These are phyloP conservation scores for Nycticebus coucang DNA, from an alignment of 2,113 vertebrate species.

Conservation along the genomic window DNA sequence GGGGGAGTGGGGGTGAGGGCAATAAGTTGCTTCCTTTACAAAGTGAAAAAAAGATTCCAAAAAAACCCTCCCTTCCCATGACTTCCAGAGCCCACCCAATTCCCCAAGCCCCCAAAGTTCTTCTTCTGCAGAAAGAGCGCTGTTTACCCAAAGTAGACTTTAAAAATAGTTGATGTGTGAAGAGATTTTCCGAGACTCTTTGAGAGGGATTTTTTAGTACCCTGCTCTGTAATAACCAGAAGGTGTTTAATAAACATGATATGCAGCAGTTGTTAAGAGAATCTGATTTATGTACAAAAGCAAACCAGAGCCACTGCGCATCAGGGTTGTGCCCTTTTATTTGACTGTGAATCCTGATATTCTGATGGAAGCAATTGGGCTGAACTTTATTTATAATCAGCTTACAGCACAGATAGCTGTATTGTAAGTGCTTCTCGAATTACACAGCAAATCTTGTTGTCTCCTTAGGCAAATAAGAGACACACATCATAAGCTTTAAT, in stretches of 20 bases:
- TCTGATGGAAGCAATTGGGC: constrained; percentile 82
- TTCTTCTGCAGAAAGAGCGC: constrained; percentile 71
- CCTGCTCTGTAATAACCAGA: constrained; percentile 81
- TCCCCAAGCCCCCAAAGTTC: constrained; percentile 53
- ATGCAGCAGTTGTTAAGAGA: constrained; percentile 84
- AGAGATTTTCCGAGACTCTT: constrained; percentile 76
- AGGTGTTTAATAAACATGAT: constrained; percentile 87
- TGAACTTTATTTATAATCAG: constrained; percentile 87
- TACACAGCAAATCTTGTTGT: constrained; percentile 82
- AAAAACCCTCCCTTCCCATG: not conserved
- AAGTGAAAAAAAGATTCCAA: constrained; percentile 68
- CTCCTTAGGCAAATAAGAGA: constrained; percentile 82
- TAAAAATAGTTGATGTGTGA: constrained; percentile 75
- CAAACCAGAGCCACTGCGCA: constrained; percentile 75
- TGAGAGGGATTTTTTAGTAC: constrained; percentile 73
- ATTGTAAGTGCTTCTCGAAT: constrained; percentile 82
- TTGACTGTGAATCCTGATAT: constrained; percentile 83
- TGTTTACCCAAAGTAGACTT: constrained; percentile 69
- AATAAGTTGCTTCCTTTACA: constrained; percentile 71
- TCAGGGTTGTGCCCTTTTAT: constrained; percentile 83
- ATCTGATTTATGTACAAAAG: constrained; percentile 83
- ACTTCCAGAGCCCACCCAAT: not conserved
- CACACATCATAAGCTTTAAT: constrained; percentile 78
- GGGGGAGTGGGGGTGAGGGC: constrained; percentile 14
- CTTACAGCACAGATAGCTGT: constrained; percentile 75